Evolutionary conservation across 1,140 invertebrate genomes (phyloP), one percentile per base, ranked within the genome.

Genomic region (Penaeus indicus): DNA sequence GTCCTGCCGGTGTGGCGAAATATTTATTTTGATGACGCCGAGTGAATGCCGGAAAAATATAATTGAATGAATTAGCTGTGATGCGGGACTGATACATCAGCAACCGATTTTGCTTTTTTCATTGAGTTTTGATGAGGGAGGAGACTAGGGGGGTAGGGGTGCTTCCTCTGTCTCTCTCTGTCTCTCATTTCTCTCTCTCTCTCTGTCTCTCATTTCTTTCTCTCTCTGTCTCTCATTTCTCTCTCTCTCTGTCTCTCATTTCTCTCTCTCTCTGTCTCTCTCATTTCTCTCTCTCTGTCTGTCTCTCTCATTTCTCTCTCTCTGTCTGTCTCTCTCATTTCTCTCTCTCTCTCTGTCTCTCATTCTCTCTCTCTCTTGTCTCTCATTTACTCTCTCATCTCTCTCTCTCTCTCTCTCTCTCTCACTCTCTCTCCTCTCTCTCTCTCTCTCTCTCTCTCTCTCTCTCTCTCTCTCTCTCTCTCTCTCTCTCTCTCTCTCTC

Each of bases 321-420:
- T 47, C 11, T 13, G 0, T 13, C 47, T 13, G 0, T 13, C 11
- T 13, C 47, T 13, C 11, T 13, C 11, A 3, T 69, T 18, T 19
- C 22, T 69, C 22, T 8, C 18, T n/a, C 27, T 19, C 16, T 69
- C 27, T n/a, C 5, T 18, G 0, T 69, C 8, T 19, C 67, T 19
- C 22, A 5, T 7, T 69, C 27, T 69, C 8, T 19, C 22, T 69
- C 16, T 69, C 22, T 69, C 27, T 13, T 18, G 0, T 69, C 8
- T 19, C 67, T 19, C 22, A 5, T 7, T 69, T 5, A 5, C 8
- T 19, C 22, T 69, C 16, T 69, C 22, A 5, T 13, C 67, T 27
- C 67, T 72, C n/a, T 72, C 67, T 72, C n/a, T 72, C 67, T 72
- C n/a, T 72, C 67, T 72, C n/a, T 72, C 67, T 72, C n/a, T 72